Evolutionary conservation across 2,113 vertebrate genomes (phyloP).

Genomic region (Todiramphus chloris): DNA sequence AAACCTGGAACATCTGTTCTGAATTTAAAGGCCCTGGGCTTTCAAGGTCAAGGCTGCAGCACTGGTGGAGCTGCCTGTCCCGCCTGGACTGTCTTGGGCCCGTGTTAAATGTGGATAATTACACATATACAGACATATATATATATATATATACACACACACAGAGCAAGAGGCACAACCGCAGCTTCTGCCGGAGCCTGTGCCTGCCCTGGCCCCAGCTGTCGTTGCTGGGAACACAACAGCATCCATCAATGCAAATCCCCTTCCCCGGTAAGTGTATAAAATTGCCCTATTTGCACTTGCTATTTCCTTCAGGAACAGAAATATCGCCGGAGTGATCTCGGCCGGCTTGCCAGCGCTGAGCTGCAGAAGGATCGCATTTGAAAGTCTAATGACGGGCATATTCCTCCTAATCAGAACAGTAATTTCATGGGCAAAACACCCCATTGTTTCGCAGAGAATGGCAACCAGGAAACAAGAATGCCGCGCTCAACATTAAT

Average conservation of each 20-base stretch:
- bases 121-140: neutral
- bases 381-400: slow-evolving; percentile 9
- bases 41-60: neutral
- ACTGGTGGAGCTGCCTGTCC: neutral
- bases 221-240: neutral
- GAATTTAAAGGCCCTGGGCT: neutral
- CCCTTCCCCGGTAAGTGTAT: neutral
- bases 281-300: neutral
- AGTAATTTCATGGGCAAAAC: slow-evolving; percentile 47
- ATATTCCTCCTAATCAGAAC: neutral
- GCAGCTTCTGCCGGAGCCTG: neutral
- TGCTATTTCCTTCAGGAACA: slow-evolving; percentile 22
- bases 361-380: neutral
- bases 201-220: neutral
- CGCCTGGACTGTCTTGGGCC: neutral
- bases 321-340: neutral
- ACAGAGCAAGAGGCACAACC: neutral
- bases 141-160: fast-evolving
- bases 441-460: slow-evolving; percentile 9
- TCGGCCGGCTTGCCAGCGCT: neutral
- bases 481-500: neutral
- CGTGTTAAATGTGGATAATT: neutral
- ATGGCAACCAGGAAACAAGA: slow-evolving; percentile 27
- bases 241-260: neutral
- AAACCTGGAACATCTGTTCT: neutral